Base-by-base conservation (phyloP, 2,113 vertebrate genomes). In the Malaclemys terrapin region DNA sequence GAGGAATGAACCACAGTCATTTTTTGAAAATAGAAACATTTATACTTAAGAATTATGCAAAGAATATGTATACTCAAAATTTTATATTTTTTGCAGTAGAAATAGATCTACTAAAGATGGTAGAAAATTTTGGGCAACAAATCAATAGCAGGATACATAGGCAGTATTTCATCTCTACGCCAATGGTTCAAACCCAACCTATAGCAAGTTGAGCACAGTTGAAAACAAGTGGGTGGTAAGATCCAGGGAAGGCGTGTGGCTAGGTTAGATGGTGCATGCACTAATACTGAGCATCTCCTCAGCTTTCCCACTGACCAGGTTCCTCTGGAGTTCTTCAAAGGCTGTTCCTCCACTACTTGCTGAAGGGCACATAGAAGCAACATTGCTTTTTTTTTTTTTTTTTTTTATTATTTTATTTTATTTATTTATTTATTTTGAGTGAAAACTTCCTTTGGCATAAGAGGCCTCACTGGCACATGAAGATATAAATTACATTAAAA, bases 301-400 rank as follows among this genome's bases (percentile, higher is more conserved):
- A 65, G 31, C 31, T 6, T 27, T 5, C 45, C 13, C 29, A 62
- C 2, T 85, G 82, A 38, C 54, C 78, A 95, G 78, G 79, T 75
- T 24, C 16, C 20, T 86, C 27, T 69, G 52, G 62, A 89, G 56
- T 12, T 59, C 81, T 52, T 84, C 80, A 84, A 76, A 89, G 72
- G 31, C 42, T 84, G 82, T 27, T 56, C 56, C 80, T 82, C 49
- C 82, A 72, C 56, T 69, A 91, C 84, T 89, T 95, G 42, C 69
- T 1, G 1, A 94, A 87, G 27, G 90, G 17, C 4, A 49, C 80
- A 38, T 27, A 79, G 54, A 90, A 90, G 52, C 9, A 85, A 78
- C 78, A 72, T 5, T 76, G 14, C 69, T 54, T 8, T 53, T 19
- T 19, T 6, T 24, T 56, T 54, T 54, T 54, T 54, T 54, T 54